Conservation (phyloP, 2,797 vertebrate species). For the Pangasius mekongensis region DNA sequence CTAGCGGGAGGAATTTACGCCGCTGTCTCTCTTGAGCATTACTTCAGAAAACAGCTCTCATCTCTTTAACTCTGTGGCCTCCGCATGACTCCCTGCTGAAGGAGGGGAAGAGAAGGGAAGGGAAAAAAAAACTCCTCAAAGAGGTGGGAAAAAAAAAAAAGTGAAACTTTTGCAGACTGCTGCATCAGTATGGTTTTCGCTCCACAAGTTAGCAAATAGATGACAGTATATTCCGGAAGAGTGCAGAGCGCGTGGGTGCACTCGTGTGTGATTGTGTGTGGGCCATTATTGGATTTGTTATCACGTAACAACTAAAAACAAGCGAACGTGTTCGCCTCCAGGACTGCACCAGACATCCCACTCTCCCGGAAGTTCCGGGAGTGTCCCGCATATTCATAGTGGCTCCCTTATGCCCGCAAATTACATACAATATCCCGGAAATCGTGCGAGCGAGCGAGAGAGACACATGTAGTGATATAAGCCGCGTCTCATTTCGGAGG, state of each 20-base stretch:
- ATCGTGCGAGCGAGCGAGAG: no score
- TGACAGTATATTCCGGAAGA: background rate
- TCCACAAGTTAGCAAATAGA: conserved; percentile 1
- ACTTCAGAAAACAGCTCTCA: conserved; percentile 75
- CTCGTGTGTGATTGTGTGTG: background rate
- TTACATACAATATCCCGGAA: no score
- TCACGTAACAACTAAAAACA: background rate
- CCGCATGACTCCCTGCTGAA: conserved; percentile 73
- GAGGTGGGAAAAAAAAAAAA: background rate
- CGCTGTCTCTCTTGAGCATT: conserved; percentile 74
- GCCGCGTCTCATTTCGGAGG: no score
- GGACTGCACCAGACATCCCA: background rate
- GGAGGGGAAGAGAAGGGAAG: conserved; percentile 59
- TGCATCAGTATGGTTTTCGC: conserved; percentile 8
- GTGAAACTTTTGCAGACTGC: conserved; percentile 35
- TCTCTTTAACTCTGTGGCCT: conserved; percentile 81
- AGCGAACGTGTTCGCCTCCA: background rate
- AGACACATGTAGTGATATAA: no score
- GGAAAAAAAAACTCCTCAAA: conserved; percentile 28
- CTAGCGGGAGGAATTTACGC: conserved; percentile 76
- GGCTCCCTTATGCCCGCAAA: no score
- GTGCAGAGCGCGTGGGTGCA: background rate
- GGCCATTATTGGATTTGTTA: conserved; percentile 10
- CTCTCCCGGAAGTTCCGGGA: no score
- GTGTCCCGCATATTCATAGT: no score